phyloP scores from a whole-genome alignment of 2,888 invertebrate species.

The Hemaris fuciformis region DNA sequence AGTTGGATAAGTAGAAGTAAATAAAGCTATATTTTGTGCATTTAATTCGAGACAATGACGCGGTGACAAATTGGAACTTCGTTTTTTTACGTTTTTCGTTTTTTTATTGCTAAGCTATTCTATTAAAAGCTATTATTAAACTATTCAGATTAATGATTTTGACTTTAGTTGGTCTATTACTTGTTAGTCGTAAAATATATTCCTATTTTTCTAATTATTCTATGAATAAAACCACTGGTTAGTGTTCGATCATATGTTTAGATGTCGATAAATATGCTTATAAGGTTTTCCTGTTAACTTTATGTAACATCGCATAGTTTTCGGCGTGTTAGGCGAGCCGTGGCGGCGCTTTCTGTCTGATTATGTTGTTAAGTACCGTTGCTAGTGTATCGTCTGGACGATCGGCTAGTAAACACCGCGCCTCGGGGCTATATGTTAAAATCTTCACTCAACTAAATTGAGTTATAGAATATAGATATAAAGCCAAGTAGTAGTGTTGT shows the following conservation, averaged over 20 bases:
- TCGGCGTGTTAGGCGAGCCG: not conserved
- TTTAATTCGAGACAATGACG: not conserved
- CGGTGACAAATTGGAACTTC: not conserved
- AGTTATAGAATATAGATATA: not conserved
- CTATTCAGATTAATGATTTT: too few relatives aligned
- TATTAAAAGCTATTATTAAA: too few relatives aligned
- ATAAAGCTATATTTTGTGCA: not conserved
- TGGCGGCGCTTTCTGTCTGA: not conserved
- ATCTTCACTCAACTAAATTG: not conserved
- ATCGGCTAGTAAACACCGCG: not conserved
- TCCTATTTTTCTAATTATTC: too few relatives aligned
- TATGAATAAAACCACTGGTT: too few relatives aligned
- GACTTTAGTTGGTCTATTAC: too few relatives aligned
- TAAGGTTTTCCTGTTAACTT: not conserved
- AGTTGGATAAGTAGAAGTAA: not conserved
- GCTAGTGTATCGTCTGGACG: not conserved
- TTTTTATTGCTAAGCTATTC: too few relatives aligned
- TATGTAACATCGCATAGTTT: not conserved
- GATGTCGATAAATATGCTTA: too few relatives aligned
- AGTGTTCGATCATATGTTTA: too few relatives aligned
- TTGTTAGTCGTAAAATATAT: too few relatives aligned
- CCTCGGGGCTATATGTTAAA: not conserved
- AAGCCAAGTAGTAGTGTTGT: not conserved
- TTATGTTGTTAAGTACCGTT: slow-evolving; percentile 5
- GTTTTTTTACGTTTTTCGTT: too few relatives aligned